These are phyloP conservation scores for Lepidiolamprologus cunningtoni DNA, from an alignment of 2,113 vertebrate genomes.

Conservation along the genomic window DNA sequence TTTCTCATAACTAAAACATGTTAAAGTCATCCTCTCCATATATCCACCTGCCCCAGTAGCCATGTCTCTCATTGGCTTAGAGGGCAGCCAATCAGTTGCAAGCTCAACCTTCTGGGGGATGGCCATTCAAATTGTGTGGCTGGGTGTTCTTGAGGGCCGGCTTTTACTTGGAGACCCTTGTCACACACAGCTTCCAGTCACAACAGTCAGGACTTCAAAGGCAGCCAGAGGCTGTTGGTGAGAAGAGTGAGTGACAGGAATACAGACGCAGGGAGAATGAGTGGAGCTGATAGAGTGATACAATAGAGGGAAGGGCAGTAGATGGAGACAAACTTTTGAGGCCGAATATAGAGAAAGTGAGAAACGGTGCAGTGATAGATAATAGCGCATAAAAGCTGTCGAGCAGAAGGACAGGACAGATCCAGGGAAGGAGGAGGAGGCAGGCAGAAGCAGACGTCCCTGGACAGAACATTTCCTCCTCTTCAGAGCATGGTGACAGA, in stretches of 20 bases:
- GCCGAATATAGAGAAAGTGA: neutral
- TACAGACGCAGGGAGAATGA: constrained; percentile 8
- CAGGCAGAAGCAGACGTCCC: neutral
- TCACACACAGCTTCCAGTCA: constrained; percentile 33
- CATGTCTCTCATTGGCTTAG: constrained; percentile 38
- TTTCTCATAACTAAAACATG: neutral
- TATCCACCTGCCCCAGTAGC: constrained; percentile 37
- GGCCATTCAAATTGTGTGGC: constrained; percentile 44
- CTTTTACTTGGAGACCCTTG: constrained; percentile 37
- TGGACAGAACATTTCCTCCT: neutral
- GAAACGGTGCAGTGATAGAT: neutral
- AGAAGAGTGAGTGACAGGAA: constrained; percentile 29
- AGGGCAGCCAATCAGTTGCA: constrained; percentile 19
- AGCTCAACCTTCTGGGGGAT: constrained; percentile 3
- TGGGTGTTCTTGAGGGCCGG: constrained; percentile 28
- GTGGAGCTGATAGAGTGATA: neutral
- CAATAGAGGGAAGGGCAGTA: neutral
- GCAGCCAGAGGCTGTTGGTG: neutral
- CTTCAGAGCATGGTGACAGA: constrained; percentile 47
- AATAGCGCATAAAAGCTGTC: neutral
- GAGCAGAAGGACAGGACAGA: neutral
- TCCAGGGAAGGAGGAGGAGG: neutral
- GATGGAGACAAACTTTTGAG: constrained; percentile 22
- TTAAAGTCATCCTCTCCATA: neutral
- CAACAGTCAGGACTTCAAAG: constrained; percentile 45